Conservation (phyloP, 2,888 invertebrate species). For the Drosophila prolongata region DNA sequence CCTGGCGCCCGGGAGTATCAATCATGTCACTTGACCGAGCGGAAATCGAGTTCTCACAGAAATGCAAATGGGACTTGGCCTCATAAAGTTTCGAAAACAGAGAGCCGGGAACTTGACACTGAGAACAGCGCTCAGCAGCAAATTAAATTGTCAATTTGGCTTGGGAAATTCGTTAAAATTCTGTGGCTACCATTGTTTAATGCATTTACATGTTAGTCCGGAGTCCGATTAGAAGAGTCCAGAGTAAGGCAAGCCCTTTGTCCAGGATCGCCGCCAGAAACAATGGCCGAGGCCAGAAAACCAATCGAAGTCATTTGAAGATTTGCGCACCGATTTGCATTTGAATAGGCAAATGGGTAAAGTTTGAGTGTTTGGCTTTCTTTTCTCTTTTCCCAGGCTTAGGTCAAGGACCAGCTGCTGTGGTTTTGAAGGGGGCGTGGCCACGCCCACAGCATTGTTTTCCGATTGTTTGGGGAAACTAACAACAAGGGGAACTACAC, state of each 20-base stretch:
- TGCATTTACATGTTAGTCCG: constrained; percentile 29
- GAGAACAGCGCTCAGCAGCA: constrained; percentile 6
- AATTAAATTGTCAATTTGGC: constrained; percentile 34
- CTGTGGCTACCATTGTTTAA: constrained; percentile 41
- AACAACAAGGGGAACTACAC: constrained; percentile 32
- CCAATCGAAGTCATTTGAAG: constrained; percentile 80
- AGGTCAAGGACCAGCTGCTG: constrained; percentile 22
- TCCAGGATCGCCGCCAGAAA: constrained; percentile 21
- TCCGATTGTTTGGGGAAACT: constrained; percentile 39
- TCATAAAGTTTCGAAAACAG: constrained; percentile 27
- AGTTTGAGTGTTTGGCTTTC: constrained; percentile 37
- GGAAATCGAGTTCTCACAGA: constrained; percentile 55
- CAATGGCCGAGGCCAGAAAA: constrained; percentile 64
- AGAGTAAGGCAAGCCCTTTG: constrained; percentile 18
- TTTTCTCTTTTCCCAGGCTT: constrained; percentile 39
- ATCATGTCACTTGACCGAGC: constrained; percentile 76
- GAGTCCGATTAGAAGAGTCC: constrained; percentile 33
- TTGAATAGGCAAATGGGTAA: constrained; percentile 61
- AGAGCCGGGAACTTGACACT: constrained; percentile 2
- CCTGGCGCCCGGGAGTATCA: constrained; percentile 56
- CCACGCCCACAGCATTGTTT: constrained; percentile 49
- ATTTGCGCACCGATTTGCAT: constrained; percentile 72
- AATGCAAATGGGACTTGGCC: constrained; percentile 38
- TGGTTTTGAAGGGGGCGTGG: constrained; percentile 26
- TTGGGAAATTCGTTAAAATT: constrained; percentile 43